Percentiles rank a stretch among this genome's conserved stretches.
Evolutionary conservation across 2,113 vertebrate species (phyloP).

Genomic region (Tretioscincus oriximinensis): DNA sequence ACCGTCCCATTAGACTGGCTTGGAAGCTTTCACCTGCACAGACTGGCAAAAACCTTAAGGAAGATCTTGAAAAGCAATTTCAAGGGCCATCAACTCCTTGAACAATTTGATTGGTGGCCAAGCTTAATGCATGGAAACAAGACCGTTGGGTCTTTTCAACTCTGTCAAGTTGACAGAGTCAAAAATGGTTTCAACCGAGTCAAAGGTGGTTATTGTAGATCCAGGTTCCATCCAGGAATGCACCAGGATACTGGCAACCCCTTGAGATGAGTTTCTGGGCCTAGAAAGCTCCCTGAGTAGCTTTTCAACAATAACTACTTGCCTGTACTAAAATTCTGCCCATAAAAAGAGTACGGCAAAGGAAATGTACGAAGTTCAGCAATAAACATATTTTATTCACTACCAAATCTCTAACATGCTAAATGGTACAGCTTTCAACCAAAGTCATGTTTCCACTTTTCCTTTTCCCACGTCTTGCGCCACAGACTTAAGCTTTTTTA

Average conservation of each 20-base stretch:
- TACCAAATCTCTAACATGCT: too few relatives aligned
- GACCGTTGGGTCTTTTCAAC: background rate
- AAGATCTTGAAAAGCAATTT: constrained; percentile 12
- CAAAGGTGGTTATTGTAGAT: background rate
- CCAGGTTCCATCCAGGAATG: background rate
- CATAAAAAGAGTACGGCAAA: too few relatives aligned
- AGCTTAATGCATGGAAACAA: background rate
- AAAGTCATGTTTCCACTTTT: too few relatives aligned
- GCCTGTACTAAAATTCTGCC: too few relatives aligned
- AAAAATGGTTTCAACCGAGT: background rate
- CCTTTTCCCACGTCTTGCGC: too few relatives aligned
- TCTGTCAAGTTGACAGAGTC: too few relatives aligned
- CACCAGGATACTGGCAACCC: background rate
- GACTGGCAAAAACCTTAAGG: background rate
- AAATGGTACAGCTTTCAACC: too few relatives aligned
- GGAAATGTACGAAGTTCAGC: too few relatives aligned
- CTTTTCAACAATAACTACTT: too few relatives aligned
- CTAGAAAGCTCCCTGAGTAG: too few relatives aligned
- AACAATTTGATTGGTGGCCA: background rate
- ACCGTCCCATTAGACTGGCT: background rate
- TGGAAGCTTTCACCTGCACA: background rate
- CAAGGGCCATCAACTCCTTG: constrained; percentile 20
- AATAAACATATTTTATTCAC: too few relatives aligned
- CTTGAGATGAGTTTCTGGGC: background rate
- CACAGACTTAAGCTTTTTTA: too few relatives aligned